Evolutionary conservation across 2,888 invertebrate species (phyloP).

Genomic region (Branchellion lobata): DNA sequence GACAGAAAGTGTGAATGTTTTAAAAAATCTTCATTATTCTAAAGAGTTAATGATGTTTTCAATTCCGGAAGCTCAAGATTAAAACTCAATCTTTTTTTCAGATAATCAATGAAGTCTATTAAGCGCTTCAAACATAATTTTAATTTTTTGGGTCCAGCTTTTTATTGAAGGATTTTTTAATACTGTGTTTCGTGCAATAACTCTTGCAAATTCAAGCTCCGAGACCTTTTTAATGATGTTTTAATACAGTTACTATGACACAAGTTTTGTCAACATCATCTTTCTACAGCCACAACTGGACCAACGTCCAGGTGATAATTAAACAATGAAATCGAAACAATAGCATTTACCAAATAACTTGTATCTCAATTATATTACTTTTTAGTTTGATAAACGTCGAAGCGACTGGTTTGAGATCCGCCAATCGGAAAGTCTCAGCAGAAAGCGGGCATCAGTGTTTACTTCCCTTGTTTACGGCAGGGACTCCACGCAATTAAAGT

Average conservation of each 20-base stretch:
- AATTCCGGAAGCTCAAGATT: no score
- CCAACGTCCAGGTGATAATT: background rate
- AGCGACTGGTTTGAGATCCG: conserved; percentile 37
- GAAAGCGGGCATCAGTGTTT: background rate
- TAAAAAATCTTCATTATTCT: no score
- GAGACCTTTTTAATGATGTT: background rate
- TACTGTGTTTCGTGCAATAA: no score
- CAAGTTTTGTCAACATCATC: conserved; percentile 37
- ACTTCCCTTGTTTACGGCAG: background rate
- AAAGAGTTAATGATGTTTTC: no score
- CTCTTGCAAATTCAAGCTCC: background rate
- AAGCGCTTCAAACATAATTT: background rate
- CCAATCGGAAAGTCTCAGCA: conserved; percentile 26
- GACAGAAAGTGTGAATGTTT: no score
- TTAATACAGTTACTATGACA: conserved; percentile 13
- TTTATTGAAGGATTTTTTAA: no score
- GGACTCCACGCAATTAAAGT: background rate
- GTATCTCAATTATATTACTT: no score
- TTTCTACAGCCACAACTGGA: conserved; percentile 1
- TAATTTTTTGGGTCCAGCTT: conserved; percentile 12
- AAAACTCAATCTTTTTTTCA: background rate
- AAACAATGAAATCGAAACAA: no score
- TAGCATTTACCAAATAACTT: no score
- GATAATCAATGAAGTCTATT: no score
- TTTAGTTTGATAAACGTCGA: conserved; percentile 12